Percentiles rank a stretch among this genome's conserved stretches.
Conservation (phyloP, 2,797 vertebrate genomes). For the Sebastes reedi region DNA sequence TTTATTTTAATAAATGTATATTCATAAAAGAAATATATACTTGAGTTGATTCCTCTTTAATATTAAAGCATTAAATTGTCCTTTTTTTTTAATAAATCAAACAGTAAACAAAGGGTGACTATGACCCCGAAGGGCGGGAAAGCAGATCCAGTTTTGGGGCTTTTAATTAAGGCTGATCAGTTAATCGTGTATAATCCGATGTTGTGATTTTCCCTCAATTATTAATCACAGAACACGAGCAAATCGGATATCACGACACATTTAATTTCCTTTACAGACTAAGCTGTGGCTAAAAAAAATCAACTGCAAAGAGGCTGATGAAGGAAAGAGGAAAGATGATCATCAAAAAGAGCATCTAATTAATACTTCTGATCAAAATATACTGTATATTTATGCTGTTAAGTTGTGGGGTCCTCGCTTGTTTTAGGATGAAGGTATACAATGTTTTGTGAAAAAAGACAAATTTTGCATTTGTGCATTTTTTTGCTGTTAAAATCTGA, state of each 20-base stretch:
- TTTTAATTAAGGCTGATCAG: constrained; percentile 44
- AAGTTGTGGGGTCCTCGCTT: not conserved
- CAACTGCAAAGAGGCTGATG: not conserved
- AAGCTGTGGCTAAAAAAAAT: constrained; percentile 7
- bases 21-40: not conserved
- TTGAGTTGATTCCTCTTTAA: not conserved
- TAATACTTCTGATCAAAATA: not conserved
- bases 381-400: not conserved
- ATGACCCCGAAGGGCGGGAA: not conserved
- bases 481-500: too few relatives aligned
- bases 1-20: not conserved
- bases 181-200: constrained; percentile 38
- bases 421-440: not conserved
- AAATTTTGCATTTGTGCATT: too few relatives aligned
- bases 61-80: not conserved
- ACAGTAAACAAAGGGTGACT: not conserved
- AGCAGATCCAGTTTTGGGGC: constrained; percentile 3
- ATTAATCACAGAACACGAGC: constrained; percentile 35
- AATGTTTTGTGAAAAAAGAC: not conserved
- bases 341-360: not conserved
- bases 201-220: constrained; percentile 25
- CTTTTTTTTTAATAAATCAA: not conserved
- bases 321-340: not conserved
- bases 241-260: constrained; percentile 21
- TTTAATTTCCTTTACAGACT: constrained; percentile 37